phyloP scores from a whole-genome alignment of 2,888 invertebrate genomes.

The Myopa tessellatipennis region DNA sequence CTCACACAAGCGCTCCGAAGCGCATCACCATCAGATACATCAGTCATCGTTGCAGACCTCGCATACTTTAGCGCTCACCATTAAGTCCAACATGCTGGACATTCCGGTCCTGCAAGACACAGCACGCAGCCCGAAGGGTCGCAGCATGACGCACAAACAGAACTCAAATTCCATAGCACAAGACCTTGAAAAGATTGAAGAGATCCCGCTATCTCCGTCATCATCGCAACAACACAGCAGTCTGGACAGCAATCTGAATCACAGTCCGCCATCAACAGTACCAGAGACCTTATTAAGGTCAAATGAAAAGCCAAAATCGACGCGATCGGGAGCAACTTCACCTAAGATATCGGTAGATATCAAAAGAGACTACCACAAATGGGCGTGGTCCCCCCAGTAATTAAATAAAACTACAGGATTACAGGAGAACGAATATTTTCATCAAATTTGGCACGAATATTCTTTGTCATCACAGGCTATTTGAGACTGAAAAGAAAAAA shows the following conservation, averaged over 20 bases:
- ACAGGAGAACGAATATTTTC: too few relatives aligned
- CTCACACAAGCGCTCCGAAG: constrained; percentile 60
- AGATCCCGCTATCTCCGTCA: constrained; percentile 72
- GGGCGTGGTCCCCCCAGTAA: too few relatives aligned
- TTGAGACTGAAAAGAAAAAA: too few relatives aligned
- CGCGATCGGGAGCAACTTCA: constrained; percentile 28
- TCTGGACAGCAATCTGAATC: constrained; percentile 65
- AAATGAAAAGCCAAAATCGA: background rate
- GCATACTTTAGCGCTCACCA: constrained; percentile 52
- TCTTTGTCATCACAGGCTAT: too few relatives aligned
- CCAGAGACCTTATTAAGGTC: constrained; percentile 42
- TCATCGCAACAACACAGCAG: constrained; percentile 67
- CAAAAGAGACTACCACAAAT: too few relatives aligned
- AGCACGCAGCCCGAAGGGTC: constrained; percentile 61
- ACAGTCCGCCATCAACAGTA: constrained; percentile 64
- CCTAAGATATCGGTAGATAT: constrained; percentile 44
- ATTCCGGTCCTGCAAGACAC: constrained; percentile 66
- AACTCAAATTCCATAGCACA: constrained; percentile 77
- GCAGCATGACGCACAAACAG: constrained; percentile 73
- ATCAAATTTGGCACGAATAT: too few relatives aligned
- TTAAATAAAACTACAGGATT: too few relatives aligned
- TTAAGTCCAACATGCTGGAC: constrained; percentile 60
- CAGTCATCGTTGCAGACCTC: constrained; percentile 57
- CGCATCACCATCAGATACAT: constrained; percentile 54
- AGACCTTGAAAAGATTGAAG: constrained; percentile 78